A percentile compares a stretch with the other conserved stretches of the same genome.
Evolutionary conservation across 2,888 invertebrate species (phyloP).

Genomic region (Ctena decussata): DNA sequence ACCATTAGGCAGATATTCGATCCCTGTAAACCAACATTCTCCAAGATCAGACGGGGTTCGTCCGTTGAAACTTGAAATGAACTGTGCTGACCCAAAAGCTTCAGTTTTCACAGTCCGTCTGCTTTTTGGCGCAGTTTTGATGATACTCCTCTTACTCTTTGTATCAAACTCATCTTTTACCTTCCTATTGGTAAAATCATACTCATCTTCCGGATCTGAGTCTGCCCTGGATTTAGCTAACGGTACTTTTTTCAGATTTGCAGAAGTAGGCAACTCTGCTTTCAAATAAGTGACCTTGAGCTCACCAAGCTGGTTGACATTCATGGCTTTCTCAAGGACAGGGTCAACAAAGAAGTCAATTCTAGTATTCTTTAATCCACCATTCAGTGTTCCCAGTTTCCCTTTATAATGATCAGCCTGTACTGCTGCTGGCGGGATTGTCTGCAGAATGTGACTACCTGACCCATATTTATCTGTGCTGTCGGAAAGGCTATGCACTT

Average conservation of each 20-base stretch:
- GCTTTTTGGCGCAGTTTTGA: neutral
- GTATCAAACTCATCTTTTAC: neutral
- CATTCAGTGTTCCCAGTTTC: slow-evolving; percentile 53
- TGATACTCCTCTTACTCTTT: neutral
- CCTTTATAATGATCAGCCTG: slow-evolving; percentile 49
- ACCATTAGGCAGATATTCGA: slow-evolving; percentile 53
- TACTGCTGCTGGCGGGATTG: slow-evolving; percentile 42
- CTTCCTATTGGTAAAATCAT: slow-evolving; percentile 18
- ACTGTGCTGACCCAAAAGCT: slow-evolving; percentile 1
- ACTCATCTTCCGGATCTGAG: slow-evolving; percentile 59
- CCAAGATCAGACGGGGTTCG: slow-evolving; percentile 58
- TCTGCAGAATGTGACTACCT: slow-evolving; percentile 64
- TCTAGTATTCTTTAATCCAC: slow-evolving; percentile 48
- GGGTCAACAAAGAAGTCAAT: slow-evolving; percentile 60
- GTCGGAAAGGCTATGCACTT: slow-evolving; percentile 48
- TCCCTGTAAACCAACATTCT: slow-evolving; percentile 68
- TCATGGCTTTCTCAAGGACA: slow-evolving; percentile 52
- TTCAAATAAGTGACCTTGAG: slow-evolving; percentile 45
- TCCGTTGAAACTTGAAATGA: slow-evolving; percentile 29
- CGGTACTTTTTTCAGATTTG: neutral
- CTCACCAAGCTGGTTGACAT: slow-evolving; percentile 58
- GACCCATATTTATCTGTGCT: slow-evolving; percentile 55
- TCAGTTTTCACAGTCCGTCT: neutral
- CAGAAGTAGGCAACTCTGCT: slow-evolving; percentile 30
- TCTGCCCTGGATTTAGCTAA: slow-evolving; percentile 12